These are phyloP conservation scores for Polyommatus iphigenia DNA, from an alignment of 2,888 invertebrate genomes.

Conservation along the genomic window DNA sequence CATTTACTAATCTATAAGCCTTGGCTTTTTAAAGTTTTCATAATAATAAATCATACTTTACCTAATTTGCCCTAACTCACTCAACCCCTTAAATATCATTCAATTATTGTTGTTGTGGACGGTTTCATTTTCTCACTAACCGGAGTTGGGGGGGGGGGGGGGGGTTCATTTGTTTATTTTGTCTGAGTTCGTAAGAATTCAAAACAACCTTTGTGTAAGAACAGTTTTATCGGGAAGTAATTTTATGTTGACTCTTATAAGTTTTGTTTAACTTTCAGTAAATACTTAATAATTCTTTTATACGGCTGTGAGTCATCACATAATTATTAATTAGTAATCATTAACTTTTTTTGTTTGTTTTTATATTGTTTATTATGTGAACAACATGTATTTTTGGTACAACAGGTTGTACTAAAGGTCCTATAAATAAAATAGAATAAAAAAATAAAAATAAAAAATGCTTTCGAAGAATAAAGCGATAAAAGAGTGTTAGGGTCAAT, in stretches of 20 bases:
- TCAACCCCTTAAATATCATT: constrained; percentile 41
- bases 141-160: constrained; percentile 49
- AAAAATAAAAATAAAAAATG: no score
- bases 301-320: no score
- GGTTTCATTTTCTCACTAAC: constrained; percentile 52
- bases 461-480: no score
- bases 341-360: no score
- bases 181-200: constrained; percentile 46
- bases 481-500: no score
- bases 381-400: no score
- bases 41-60: background rate
- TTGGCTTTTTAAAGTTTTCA: no score
- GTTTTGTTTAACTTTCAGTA: background rate
- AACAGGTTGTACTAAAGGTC: no score
- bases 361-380: no score
- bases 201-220: constrained; percentile 16
- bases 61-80: background rate
- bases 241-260: constrained; percentile 18
- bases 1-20: no score
- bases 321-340: no score
- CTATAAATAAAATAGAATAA: no score
- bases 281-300: background rate
- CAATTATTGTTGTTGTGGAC: constrained; percentile 47
- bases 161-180: constrained; percentile 48
- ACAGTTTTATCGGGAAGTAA: constrained; percentile 14